phyloP scores from a whole-genome alignment of 2,113 vertebrate species.

The chimpanzee (Pan troglodytes) region NHGRI_mPanTro3-v2.1_pri NC_072412.2:95246501-95247000 shows the following conservation, averaged over 20 bases:
- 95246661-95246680: accelerated
- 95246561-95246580: neutral
- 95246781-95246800: neutral
- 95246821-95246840: neutral
- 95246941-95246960: neutral
- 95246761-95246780: neutral
- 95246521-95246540: neutral
- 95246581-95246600: neutral
- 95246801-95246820: neutral
- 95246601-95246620: neutral
- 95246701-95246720: neutral
- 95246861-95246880: neutral
- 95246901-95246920: neutral
- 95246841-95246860: neutral
- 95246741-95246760: neutral
- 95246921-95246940: neutral
- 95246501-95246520: neutral
- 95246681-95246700: neutral
- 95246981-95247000: neutral
- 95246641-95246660: neutral
- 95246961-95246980: neutral
- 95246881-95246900: neutral
- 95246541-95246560: neutral
- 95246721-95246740: neutral
- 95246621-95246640: neutral